A percentile compares a stretch with the other conserved stretches of the same genome.
phyloP scores from a whole-genome alignment of 1,140 invertebrate species.

The Bombus vancouverensis region DNA sequence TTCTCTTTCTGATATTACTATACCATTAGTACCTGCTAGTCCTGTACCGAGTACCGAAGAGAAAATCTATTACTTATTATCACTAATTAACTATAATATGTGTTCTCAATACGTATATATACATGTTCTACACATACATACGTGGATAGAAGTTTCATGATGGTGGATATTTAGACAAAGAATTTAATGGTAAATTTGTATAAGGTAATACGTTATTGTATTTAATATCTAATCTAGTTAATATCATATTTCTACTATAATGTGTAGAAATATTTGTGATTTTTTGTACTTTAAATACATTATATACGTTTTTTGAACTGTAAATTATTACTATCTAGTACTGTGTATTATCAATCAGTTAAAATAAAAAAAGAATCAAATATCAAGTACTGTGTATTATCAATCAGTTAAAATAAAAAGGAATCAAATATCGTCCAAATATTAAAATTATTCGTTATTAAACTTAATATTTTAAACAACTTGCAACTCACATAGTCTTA shows the following conservation, averaged over 20 bases:
- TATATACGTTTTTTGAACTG: background rate
- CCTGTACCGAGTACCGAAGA: too few relatives aligned
- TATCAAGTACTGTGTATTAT: background rate
- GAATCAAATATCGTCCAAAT: background rate
- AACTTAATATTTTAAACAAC: background rate
- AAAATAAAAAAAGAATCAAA: background rate
- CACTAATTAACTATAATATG: background rate
- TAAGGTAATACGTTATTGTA: background rate
- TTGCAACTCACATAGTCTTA: background rate
- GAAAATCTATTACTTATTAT: too few relatives aligned
- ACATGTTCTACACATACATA: background rate
- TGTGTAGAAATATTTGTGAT: background rate
- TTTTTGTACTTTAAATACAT: background rate
- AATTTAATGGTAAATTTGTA: background rate
- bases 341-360: background rate
- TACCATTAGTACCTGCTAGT: too few relatives aligned
- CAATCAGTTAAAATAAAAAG: background rate
- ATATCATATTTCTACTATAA: background rate
- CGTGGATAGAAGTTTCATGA: background rate
- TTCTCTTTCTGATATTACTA: too few relatives aligned
- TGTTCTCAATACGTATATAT: background rate
- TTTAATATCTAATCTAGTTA: background rate
- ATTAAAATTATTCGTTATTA: background rate
- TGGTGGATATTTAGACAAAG: background rate
- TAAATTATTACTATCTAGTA: background rate